Conservation (phyloP, 53 echinoderm and acorn worm genomes). For the Apostichopus leukothele region DNA sequence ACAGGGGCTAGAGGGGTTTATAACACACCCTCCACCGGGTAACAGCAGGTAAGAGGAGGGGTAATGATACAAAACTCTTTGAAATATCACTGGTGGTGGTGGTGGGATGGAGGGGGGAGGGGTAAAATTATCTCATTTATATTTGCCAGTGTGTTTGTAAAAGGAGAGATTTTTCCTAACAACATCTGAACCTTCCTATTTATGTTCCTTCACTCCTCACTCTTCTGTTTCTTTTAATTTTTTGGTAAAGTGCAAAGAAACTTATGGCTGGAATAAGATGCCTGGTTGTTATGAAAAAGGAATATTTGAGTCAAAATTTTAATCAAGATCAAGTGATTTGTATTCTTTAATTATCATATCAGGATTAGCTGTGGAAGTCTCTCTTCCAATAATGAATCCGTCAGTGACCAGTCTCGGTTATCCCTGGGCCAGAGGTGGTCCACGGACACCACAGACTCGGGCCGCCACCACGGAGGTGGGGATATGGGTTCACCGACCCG, state of each 20-base stretch:
- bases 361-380: conserved; percentile 21
- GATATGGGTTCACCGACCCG: neutral
- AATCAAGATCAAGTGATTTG: neutral
- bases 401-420: conserved; percentile 7
- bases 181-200: too few species aligned
- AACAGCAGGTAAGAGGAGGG: conserved; percentile 14
- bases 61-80: neutral
- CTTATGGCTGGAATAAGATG: neutral
- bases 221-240: too few species aligned
- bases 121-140: too few species aligned
- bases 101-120: neutral
- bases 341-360: neutral
- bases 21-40: neutral
- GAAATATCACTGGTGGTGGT: neutral
- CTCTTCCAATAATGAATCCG: conserved; percentile 22
- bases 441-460: neutral
- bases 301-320: neutral
- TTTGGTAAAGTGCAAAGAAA: neutral
- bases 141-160: too few species aligned
- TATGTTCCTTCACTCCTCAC: too few species aligned
- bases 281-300: neutral
- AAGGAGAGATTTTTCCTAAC: too few species aligned
- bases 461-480: neutral
- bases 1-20: conserved; percentile 62
- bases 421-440: conserved; percentile 21